These are phyloP conservation scores for Erebia aethiops DNA, from an alignment of 2,888 invertebrate genomes.

Conservation along the genomic window DNA sequence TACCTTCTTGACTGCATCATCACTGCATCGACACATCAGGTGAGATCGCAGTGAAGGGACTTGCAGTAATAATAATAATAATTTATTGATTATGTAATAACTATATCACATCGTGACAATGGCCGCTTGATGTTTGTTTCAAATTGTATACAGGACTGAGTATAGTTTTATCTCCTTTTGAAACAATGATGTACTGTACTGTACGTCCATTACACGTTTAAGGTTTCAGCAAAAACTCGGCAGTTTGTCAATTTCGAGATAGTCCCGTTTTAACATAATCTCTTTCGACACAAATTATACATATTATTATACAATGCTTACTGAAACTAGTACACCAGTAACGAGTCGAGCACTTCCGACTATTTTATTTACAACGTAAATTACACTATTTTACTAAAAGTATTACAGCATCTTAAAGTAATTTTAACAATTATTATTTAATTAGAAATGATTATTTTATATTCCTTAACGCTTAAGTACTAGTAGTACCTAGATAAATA, in stretches of 20 bases:
- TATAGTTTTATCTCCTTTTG: background rate
- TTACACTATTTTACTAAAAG: background rate
- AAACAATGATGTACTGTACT: background rate
- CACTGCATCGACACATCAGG: too few relatives aligned
- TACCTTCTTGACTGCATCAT: too few relatives aligned
- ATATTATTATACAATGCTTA: background rate
- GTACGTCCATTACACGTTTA: background rate
- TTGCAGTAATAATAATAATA: background rate
- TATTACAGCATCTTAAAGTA: conserved; percentile 7
- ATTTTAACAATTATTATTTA: background rate
- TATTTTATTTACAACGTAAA: background rate
- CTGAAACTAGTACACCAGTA: background rate
- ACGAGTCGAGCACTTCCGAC: background rate
- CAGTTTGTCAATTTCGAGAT: background rate
- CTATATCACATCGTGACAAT: background rate
- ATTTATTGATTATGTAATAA: background rate
- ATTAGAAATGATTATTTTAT: background rate
- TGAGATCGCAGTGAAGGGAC: too few relatives aligned
- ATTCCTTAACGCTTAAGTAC: conserved; percentile 6
- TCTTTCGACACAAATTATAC: background rate
- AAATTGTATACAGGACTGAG: background rate
- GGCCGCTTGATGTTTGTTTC: background rate
- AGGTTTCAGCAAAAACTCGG: background rate
- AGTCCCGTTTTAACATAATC: background rate
- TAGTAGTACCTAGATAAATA: background rate